Evolutionary conservation across 2,888 invertebrate species (phyloP).

Genomic region (Alcis repandata): DNA sequence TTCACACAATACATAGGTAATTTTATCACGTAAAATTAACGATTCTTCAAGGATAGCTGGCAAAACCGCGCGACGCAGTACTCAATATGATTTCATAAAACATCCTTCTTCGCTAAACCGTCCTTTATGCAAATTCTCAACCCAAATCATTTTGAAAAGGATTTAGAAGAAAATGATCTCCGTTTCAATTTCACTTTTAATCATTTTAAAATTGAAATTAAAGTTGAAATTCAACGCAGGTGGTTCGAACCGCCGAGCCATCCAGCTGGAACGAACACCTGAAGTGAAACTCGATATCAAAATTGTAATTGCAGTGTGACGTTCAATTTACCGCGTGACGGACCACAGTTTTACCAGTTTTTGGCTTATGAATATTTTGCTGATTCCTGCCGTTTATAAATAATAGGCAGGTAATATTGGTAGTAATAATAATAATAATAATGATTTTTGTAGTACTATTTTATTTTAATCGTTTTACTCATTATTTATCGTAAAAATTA

Average conservation of each 20-base stretch:
- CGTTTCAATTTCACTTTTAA: too few species aligned
- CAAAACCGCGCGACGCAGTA: too few species aligned
- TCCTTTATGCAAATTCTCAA: background rate
- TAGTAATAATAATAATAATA: too few species aligned
- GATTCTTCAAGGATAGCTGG: too few species aligned
- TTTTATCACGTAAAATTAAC: too few species aligned
- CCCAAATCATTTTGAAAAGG: background rate
- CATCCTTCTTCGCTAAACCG: background rate
- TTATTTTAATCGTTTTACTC: too few species aligned
- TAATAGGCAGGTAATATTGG: too few species aligned
- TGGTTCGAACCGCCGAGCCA: background rate
- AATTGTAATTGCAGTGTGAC: slow-evolving; percentile 40
- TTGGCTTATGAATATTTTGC: background rate
- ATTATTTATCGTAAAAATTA: too few species aligned
- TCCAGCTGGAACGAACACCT: slow-evolving; percentile 10
- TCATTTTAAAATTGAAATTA: slow-evolving; percentile 26
- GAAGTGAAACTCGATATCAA: slow-evolving; percentile 24
- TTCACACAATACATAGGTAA: too few species aligned
- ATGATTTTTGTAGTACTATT: too few species aligned
- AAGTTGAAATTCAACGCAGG: background rate
- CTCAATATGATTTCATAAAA: background rate
- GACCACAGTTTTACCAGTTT: slow-evolving; percentile 19
- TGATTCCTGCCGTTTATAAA: background rate
- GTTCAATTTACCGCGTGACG: slow-evolving; percentile 41
- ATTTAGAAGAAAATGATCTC: slow-evolving; percentile 1